A percentile compares a stretch with the other conserved stretches of the same genome.
Evolutionary conservation across 2,113 vertebrate genomes (phyloP).

Genomic region (Ophthalmolycus amberensis): DNA sequence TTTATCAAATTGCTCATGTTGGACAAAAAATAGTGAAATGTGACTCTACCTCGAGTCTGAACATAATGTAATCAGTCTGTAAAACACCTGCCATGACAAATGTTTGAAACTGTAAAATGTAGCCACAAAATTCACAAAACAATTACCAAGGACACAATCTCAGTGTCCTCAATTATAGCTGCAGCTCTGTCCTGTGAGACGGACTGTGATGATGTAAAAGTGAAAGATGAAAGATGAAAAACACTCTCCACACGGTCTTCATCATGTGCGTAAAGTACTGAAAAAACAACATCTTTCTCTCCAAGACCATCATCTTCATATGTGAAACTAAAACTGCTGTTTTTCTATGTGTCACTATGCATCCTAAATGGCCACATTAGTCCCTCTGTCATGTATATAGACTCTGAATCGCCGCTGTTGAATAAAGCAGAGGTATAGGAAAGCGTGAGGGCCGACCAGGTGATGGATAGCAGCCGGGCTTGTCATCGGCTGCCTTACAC

Average conservation of each 20-base stretch:
- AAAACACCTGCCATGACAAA: too few relatives aligned
- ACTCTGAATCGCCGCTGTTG: conserved; percentile 53
- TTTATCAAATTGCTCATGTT: neutral
- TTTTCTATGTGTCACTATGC: neutral
- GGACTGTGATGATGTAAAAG: neutral
- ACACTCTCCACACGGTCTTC: neutral
- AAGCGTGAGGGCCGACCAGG: conserved; percentile 55
- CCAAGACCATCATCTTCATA: neutral
- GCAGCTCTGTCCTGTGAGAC: neutral
- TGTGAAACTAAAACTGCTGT: conserved; percentile 1
- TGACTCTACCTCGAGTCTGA: too few relatives aligned
- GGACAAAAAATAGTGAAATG: neutral
- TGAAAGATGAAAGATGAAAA: conserved; percentile 14
- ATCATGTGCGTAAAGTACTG: neutral
- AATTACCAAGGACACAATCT: neutral
- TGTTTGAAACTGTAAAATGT: neutral
- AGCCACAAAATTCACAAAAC: neutral
- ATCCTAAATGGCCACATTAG: conserved; percentile 41
- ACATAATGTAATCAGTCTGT: too few relatives aligned
- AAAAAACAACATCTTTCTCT: conserved; percentile 10
- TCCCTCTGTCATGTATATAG: conserved; percentile 66
- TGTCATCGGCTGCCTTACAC: conserved; percentile 60
- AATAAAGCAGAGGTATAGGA: conserved; percentile 51
- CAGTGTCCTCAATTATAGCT: neutral
- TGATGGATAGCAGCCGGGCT: conserved; percentile 81